Conservation (phyloP, 2,797 vertebrate species). For the Xerus rutilus region DNA sequence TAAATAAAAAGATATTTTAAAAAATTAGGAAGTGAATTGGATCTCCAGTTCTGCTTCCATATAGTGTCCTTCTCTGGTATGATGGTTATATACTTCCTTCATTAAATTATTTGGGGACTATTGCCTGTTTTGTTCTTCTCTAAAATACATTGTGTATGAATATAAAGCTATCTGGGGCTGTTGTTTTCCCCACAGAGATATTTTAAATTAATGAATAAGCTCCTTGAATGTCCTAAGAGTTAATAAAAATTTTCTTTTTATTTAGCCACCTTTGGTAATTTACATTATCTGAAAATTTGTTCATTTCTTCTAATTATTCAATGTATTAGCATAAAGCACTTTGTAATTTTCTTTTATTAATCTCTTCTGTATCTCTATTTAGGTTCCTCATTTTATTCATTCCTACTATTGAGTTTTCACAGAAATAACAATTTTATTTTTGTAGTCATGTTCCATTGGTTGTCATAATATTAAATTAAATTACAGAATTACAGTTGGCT, state of each 20-base stretch:
- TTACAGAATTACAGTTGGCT: conserved; percentile 8
- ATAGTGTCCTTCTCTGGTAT: background rate
- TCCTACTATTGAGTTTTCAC: conserved; percentile 23
- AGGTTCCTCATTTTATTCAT: conserved; percentile 33
- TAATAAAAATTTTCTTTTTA: background rate
- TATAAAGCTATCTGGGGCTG: background rate
- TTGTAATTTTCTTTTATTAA: conserved; percentile 43
- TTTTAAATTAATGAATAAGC: conserved; percentile 9
- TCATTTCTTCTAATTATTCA: conserved; percentile 46
- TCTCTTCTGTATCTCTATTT: conserved; percentile 7
- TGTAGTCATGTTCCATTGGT: conserved; percentile 3
- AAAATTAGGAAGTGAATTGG: background rate
- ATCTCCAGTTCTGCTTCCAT: background rate
- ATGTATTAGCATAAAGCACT: background rate
- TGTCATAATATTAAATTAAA: conserved; percentile 41
- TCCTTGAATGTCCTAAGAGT: background rate
- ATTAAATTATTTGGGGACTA: background rate
- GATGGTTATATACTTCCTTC: background rate
- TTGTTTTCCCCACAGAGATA: background rate
- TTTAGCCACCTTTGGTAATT: background rate
- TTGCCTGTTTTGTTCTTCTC: background rate
- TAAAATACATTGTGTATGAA: background rate
- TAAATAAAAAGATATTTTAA: too few relatives aligned
- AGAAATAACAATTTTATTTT: conserved; percentile 48
- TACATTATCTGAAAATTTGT: background rate